These are phyloP conservation scores for Synanthedon formicaeformis DNA, from an alignment of 2,888 invertebrate species.

Conservation along the genomic window DNA sequence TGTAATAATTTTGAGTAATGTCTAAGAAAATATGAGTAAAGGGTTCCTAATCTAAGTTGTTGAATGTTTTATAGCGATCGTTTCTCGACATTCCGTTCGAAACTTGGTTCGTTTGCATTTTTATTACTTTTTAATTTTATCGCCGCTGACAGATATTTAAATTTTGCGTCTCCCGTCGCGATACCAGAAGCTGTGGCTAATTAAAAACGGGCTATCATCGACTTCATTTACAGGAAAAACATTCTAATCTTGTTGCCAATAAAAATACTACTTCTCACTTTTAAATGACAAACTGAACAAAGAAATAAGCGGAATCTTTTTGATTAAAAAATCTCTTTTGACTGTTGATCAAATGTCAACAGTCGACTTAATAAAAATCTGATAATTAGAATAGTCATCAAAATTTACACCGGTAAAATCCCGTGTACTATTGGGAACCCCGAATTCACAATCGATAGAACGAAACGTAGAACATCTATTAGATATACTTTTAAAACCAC, in stretches of 20 bases:
- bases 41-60: slow-evolving; percentile 21
- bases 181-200: neutral
- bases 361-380: too few species aligned
- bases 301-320: too few species aligned
- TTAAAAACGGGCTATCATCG: neutral
- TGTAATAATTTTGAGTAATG: neutral
- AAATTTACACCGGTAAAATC: too few species aligned
- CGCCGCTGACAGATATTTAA: slow-evolving; percentile 8
- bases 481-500: too few species aligned
- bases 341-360: too few species aligned
- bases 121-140: slow-evolving; percentile 42
- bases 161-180: neutral
- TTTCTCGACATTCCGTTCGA: slow-evolving; percentile 12
- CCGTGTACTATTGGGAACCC: too few species aligned
- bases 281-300: too few species aligned
- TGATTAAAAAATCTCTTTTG: too few species aligned
- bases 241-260: neutral
- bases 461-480: too few species aligned
- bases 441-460: too few species aligned
- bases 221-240: neutral
- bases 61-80: slow-evolving; percentile 18
- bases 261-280: too few species aligned
- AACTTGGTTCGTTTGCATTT: slow-evolving; percentile 42
- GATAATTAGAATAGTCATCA: too few species aligned
- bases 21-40: slow-evolving; percentile 10